Evolutionary conservation across 2,888 invertebrate genomes (phyloP), one percentile per base, ranked within the genome.

Genomic region (Crematogaster levior): DNA sequence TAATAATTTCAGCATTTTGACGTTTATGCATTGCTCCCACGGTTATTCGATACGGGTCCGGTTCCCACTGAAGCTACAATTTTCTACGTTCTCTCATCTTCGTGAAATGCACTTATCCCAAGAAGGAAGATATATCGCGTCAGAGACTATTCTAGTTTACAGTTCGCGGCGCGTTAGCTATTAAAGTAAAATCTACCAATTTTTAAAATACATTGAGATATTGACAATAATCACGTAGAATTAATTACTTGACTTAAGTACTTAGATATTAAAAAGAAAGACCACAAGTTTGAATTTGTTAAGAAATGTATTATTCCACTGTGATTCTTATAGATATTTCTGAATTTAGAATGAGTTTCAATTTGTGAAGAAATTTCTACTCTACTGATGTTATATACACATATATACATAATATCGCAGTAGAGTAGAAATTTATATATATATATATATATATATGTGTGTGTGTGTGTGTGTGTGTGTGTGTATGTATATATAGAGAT

Each of bases 1-100:
- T 65, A 75, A 75, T 75, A 75, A 75, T 65, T 75, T 75, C 24
- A 51, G 24, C 37, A 51, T 65, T 63, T 61, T 65, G 63, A 65
- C 65, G 51, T n/a, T 51, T 74, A 51, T 24, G 24, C 65, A 75
- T 63, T 74, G 46, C 34, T 74, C 74, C 63, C 24, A 63, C 74
- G 63, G 30, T 24, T 21, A 63, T 63, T 48, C 24, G 61, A 61
- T 61, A 61, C 34, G 63, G 48, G 24, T 74, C 21, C 46, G 27
- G 30, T 61, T 74, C 9, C 37, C 43, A 63, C 48, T 37, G 48
- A 48, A n/a, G 48, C 60, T 74, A 46, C 15, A 27, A n/a, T n/a
- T n/a, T n/a, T n/a, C 30, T 5, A 15, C 18, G 18, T 74, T 51
- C 48, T 48, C 4, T 18, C 37, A 51, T 24, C 18, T 34, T 61